Evolutionary conservation across 2,888 invertebrate species (phyloP), one percentile per base, ranked within the genome.

Genomic region (Anaspis maculata): DNA sequence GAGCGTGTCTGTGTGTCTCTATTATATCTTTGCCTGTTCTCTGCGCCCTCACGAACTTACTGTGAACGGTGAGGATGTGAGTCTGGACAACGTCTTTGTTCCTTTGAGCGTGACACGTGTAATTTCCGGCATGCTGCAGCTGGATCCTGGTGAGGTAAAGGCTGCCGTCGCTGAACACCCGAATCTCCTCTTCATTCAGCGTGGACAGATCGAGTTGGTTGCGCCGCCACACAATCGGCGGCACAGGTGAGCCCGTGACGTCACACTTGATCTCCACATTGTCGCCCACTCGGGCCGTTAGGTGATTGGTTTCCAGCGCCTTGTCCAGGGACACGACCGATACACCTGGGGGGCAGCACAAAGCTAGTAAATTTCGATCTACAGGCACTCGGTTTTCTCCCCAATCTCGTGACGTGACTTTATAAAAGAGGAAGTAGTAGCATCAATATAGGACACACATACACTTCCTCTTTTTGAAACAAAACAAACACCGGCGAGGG

Each of bases 231-330:
- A 83, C 73, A 31, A 83, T 74, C 10, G 79, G 77, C 2, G 79
- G 77, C 4, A 77, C 73, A 9, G 81, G 80, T 12, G 76, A 76
- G 10, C 79, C 80, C 13, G 75, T 76, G 28, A 83, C 79, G 61
- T 83, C 83, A 60, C 84, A 84, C 58, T 80, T 81, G 48, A 84
- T 77, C 62, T 83, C 83, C 30, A 84, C 77, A 57, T 83, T 83
- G 61, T 83, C 83, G 15, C 80, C 82, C 11, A 82, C 79, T 28
- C 79, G 70, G 2, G 82, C 82, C 16, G 77, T 73, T 37, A 83
- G 69, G 49, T 76, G 76, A 57, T 81, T 81, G 30, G 77, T 73
- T 57, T 80, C 79, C 32, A 83, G 66, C 13, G 79, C 76, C 56
- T 82, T 80, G 62, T 83, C 81, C 60, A 83, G 58, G 1, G 79